Base-by-base conservation (phyloP, 1,140 invertebrate species). In the Papilio helenus region DNA sequence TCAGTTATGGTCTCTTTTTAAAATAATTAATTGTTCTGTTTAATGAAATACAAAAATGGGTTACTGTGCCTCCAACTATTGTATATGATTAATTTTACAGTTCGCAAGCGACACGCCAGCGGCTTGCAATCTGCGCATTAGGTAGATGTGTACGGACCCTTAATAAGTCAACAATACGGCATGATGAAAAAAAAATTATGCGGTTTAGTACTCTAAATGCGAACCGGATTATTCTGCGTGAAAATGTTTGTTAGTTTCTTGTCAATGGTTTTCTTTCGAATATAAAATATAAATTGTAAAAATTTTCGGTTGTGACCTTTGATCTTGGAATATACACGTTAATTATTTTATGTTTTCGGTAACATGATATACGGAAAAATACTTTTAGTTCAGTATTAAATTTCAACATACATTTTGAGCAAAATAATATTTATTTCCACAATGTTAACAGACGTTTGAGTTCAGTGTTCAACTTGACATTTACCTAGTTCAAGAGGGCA, bases 211-310 rank as follows among this genome's bases (percentile, higher is more conserved):
- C 42, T 74, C 72, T 49, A 74, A 74, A 74, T 44, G 42, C 12
- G 10, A 74, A 74, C 72, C 44, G 72, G 42, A 74, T 72, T 46
- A 72, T 74, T 46, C 44, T 44, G 44, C 44, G 44, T 26, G 51
- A 74, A 46, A 46, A 44, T n/a, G 39, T 26, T 74, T 49, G 39
- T 72, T 46, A 74, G 72, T 49, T 74, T 74, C 26, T 74, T 74
- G 44, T 74, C 72, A 49, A 74, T 49, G 44, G 72, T 74, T 74
- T 74, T 16, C 72, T 23, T 72, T 72, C 5, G 61, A 34, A 29
- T 68, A 68, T 68, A 26, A 34, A 68, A 18, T 68, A 14, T 16
- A 34, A 68, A 8, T 39, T 39, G 34, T 34, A 34, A 34, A 34
- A 29, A 23, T 34, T 18, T 65, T 4, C 10, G 26, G 61, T 68